These are phyloP conservation scores for Drosophila guanche DNA, from an alignment of 1,140 invertebrate species.

Conservation along the genomic window DNA sequence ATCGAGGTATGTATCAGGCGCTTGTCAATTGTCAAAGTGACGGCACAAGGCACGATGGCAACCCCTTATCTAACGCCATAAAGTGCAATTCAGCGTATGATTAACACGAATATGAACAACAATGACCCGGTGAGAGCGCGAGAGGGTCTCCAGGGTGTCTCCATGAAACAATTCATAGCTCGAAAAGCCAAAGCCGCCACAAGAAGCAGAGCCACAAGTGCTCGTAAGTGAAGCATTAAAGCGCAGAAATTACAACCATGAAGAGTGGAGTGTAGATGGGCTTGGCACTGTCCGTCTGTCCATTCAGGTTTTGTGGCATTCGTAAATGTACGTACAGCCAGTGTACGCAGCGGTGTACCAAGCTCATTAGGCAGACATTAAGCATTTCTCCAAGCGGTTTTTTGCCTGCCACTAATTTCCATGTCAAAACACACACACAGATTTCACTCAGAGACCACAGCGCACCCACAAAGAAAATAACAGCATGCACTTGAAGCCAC, in stretches of 20 bases:
- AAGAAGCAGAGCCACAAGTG: constrained; percentile 33
- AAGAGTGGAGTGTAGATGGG: constrained; percentile 47
- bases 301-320: constrained; percentile 42
- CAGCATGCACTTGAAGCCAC: constrained; percentile 52
- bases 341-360: constrained; percentile 60
- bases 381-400: constrained; percentile 45
- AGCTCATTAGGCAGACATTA: constrained; percentile 72
- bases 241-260: constrained; percentile 57
- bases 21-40: constrained; percentile 55
- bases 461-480: constrained; percentile 38
- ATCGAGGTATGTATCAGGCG: background rate
- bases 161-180: constrained; percentile 64
- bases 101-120: constrained; percentile 61
- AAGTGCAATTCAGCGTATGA: constrained; percentile 80
- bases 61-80: constrained; percentile 69
- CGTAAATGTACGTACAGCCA: constrained; percentile 32
- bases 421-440: constrained; percentile 44
- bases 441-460: constrained; percentile 50
- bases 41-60: constrained; percentile 20
- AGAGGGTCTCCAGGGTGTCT: constrained; percentile 17
- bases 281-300: constrained; percentile 33
- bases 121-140: constrained; percentile 48
- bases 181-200: constrained; percentile 23
- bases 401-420: constrained; percentile 57
- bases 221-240: constrained; percentile 49